Conservation (phyloP, 2,797 vertebrate species). For the Sebastes diploproa region DNA sequence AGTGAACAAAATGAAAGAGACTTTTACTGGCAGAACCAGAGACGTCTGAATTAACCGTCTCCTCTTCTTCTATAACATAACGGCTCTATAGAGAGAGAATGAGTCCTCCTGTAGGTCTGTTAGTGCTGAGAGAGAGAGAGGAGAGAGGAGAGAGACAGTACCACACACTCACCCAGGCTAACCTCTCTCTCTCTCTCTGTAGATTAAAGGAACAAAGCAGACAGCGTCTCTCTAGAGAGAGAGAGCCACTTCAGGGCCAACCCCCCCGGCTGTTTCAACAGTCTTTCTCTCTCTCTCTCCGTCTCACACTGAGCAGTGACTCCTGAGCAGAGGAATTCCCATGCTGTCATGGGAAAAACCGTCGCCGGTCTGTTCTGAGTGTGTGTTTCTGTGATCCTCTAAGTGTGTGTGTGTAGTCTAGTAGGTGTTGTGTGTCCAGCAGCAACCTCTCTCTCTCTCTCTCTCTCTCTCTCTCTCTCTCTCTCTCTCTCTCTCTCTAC, state of each 20-base stretch:
- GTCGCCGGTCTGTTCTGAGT: conserved; percentile 25
- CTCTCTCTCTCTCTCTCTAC: not conserved
- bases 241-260: conserved; percentile 59
- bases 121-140: not conserved
- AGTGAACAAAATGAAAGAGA: not conserved
- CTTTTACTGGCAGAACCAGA: not conserved
- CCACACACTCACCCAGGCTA: conserved; percentile 35
- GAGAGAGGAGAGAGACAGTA: conserved; percentile 15
- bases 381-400: conserved; percentile 6
- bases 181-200: conserved; percentile 29
- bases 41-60: not conserved
- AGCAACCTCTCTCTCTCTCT: not conserved
- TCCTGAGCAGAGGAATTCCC: conserved; percentile 67
- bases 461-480: not conserved
- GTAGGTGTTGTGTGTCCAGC: conserved; percentile 14
- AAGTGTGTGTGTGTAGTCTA: conserved; percentile 23
- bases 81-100: not conserved
- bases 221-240: conserved; percentile 63
- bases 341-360: conserved; percentile 70
- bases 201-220: conserved; percentile 69
- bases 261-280: conserved; percentile 38
- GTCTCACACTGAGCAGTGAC: conserved; percentile 51
- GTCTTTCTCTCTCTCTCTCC: conserved; percentile 6
- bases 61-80: not conserved
- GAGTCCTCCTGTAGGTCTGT: not conserved